phyloP scores from a whole-genome alignment of 2,797 vertebrate species.

The Nasua narica region DNA sequence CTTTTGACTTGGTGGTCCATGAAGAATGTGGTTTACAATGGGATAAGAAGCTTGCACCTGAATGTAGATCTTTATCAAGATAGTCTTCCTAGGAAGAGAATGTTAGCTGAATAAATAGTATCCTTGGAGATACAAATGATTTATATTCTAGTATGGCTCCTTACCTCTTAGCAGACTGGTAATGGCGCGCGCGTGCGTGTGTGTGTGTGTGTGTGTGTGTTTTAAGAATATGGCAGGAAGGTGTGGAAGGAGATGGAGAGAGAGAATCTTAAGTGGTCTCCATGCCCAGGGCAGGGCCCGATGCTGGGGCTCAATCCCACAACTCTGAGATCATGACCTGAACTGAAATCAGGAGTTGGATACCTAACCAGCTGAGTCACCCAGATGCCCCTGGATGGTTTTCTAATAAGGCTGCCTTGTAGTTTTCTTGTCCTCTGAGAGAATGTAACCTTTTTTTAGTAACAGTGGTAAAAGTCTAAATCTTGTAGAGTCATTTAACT shows the following conservation, averaged over 20 bases:
- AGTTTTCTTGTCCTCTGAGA: not conserved
- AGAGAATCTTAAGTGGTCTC: too few relatives aligned
- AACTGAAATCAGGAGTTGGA: too few relatives aligned
- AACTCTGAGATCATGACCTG: too few relatives aligned
- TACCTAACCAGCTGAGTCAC: too few relatives aligned
- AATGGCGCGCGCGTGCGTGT: not conserved
- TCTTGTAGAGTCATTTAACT: not conserved
- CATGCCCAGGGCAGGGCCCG: too few relatives aligned
- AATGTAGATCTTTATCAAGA: not conserved
- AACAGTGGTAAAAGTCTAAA: not conserved
- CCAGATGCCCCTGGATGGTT: not conserved
- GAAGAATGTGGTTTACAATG: not conserved
- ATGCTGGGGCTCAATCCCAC: too few relatives aligned
- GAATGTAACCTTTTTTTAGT: not conserved
- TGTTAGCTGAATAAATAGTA: not conserved
- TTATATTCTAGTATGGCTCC: not conserved
- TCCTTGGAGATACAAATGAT: not conserved
- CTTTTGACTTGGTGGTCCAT: not conserved
- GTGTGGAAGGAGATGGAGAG: too few relatives aligned
- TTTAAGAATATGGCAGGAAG: too few relatives aligned
- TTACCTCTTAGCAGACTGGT: not conserved
- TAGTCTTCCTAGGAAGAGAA: conserved; percentile 9
- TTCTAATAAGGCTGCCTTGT: not conserved
- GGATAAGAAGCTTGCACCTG: not conserved
- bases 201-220: too few relatives aligned